A percentile compares a stretch with the other conserved stretches of the same genome.
Conservation (phyloP, 2,113 vertebrate species). For the Xenopus laevis region DNA sequence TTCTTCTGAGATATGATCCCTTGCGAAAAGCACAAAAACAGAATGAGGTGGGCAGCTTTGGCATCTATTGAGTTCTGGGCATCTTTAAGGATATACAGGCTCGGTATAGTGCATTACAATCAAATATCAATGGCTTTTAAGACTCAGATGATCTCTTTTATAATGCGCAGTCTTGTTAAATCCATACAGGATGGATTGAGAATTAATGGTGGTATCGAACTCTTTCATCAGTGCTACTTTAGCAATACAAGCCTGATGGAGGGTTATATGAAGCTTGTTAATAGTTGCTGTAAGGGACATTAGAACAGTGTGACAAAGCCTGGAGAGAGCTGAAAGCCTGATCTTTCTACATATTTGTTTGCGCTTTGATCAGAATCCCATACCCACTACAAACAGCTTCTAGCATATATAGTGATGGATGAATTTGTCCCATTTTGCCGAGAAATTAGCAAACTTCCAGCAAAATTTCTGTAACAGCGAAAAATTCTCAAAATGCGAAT, state of each 20-base stretch:
- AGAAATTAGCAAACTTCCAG: no score
- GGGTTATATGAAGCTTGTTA: slow-evolving; percentile 7
- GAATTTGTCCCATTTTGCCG: no score
- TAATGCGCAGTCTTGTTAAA: slow-evolving; percentile 9
- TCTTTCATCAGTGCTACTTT: slow-evolving; percentile 17
- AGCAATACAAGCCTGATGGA: not conserved
- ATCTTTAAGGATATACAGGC: slow-evolving; percentile 12
- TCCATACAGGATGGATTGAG: slow-evolving; percentile 7
- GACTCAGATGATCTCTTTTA: slow-evolving; percentile 2
- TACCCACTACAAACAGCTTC: no score
- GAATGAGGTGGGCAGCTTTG: slow-evolving; percentile 6
- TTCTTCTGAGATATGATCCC: not conserved
- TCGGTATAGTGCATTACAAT: slow-evolving; percentile 22
- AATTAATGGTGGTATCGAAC: slow-evolving; percentile 19
- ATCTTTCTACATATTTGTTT: no score
- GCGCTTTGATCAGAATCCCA: no score
- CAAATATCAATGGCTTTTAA: slow-evolving; percentile 10
- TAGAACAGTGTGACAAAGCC: no score
- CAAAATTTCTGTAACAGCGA: no score
- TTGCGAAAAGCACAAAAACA: no score
- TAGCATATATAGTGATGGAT: no score
- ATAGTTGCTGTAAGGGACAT: slow-evolving; percentile 5
- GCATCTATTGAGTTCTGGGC: not conserved
- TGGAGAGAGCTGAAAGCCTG: no score
- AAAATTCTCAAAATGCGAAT: no score